Percentiles rank a stretch among this genome's conserved stretches.
Evolutionary conservation across 2,113 vertebrate genomes (phyloP).

Genomic region (Vimba vimba): DNA sequence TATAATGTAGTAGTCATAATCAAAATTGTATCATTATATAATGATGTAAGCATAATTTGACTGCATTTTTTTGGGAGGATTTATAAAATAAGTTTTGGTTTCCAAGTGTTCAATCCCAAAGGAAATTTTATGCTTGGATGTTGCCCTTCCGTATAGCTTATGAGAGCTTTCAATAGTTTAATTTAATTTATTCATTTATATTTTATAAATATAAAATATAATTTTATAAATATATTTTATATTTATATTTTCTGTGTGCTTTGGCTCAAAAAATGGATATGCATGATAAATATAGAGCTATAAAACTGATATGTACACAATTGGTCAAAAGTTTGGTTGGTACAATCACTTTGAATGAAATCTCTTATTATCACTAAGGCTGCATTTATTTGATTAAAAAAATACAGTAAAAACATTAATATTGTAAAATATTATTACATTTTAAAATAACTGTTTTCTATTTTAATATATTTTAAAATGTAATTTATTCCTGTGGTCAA

Average conservation of each 20-base stretch:
- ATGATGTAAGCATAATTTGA: too few relatives aligned
- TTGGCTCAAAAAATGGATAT: neutral
- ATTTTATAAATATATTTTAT: too few relatives aligned
- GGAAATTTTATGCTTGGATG: neutral
- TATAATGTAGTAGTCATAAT: too few relatives aligned
- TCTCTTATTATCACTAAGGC: too few relatives aligned
- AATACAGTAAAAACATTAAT: neutral
- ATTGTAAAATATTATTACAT: neutral
- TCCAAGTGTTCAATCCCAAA: neutral
- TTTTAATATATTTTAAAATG: neutral
- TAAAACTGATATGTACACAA: neutral
- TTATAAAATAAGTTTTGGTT: too few relatives aligned
- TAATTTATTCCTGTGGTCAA: neutral
- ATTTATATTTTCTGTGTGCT: too few relatives aligned
- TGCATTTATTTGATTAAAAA: neutral
- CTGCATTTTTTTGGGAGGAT: too few relatives aligned
- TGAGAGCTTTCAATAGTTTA: neutral
- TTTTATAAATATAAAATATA: too few relatives aligned
- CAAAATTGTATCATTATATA: too few relatives aligned
- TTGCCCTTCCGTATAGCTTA: neutral
- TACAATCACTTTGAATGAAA: too few relatives aligned
- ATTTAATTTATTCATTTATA: too few relatives aligned
- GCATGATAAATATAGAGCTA: neutral
- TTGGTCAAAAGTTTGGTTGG: too few relatives aligned
- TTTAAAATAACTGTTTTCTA: neutral